Conservation (phyloP, 2,888 invertebrate genomes). For the Drosophila glabriapex region DNA sequence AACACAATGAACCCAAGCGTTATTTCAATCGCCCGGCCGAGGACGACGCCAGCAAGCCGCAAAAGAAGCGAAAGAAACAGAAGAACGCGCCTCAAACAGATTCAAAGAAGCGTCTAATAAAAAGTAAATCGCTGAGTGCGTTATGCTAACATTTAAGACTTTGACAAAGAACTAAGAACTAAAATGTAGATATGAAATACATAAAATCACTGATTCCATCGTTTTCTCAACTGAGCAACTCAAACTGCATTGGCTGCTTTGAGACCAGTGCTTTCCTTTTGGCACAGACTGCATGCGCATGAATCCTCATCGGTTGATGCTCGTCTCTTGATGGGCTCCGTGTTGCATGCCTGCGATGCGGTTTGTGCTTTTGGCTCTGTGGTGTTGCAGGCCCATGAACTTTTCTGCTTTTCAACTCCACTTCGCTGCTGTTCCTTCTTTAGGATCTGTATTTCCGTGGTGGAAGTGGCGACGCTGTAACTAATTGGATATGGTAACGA, state of each 20-base stretch:
- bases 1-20: constrained; percentile 46
- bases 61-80: constrained; percentile 23
- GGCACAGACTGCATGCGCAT: background rate
- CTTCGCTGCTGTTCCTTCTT: background rate
- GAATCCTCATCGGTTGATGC: background rate
- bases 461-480: constrained; percentile 67
- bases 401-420: background rate
- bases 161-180: constrained; percentile 2
- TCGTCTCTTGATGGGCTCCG: background rate
- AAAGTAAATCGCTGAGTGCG: constrained; percentile 39
- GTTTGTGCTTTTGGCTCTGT: background rate
- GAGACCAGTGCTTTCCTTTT: background rate
- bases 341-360: constrained; percentile 5
- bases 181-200: constrained; percentile 18
- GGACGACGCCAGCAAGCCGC: background rate
- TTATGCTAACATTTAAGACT: constrained; percentile 31
- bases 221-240: background rate
- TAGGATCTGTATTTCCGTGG: constrained; percentile 38
- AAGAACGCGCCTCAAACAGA: background rate
- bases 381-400: constrained; percentile 15
- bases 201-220: background rate
- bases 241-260: background rate
- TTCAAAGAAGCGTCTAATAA: constrained; percentile 31
- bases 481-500: constrained; percentile 59
- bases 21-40: constrained; percentile 51